Conservation (phyloP, 1,140 invertebrate species). For the Drosophila teissieri region DNA sequence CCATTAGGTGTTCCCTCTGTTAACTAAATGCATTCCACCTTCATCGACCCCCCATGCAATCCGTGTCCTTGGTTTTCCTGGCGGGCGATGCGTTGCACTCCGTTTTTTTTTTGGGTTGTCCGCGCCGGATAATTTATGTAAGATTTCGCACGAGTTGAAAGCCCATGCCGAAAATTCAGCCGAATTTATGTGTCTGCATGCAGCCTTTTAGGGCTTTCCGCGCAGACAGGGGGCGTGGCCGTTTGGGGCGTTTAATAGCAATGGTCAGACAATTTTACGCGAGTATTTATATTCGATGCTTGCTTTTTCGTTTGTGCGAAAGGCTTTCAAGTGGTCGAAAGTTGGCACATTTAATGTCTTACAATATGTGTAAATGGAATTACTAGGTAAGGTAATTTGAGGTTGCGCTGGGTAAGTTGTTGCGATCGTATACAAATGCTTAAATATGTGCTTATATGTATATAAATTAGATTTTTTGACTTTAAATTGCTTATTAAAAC, state of each 20-base stretch:
- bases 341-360: neutral
- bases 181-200: slow-evolving; percentile 52
- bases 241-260: neutral
- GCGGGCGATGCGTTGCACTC: slow-evolving; percentile 3
- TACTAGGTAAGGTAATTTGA: no score
- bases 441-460: no score
- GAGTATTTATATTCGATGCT: slow-evolving; percentile 20
- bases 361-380: neutral
- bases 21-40: slow-evolving; percentile 37
- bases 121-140: slow-evolving; percentile 55
- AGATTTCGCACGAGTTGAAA: slow-evolving; percentile 48
- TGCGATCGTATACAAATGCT: no score
- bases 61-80: slow-evolving; percentile 4
- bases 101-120: slow-evolving; percentile 36
- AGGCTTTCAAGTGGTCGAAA: slow-evolving; percentile 11
- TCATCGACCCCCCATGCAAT: slow-evolving; percentile 18
- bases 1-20: slow-evolving; percentile 25
- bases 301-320: slow-evolving; percentile 14
- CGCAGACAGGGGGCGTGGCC: slow-evolving; percentile 25
- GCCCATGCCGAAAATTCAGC: slow-evolving; percentile 10
- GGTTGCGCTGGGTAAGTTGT: no score
- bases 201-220: slow-evolving; percentile 26
- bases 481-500: no score
- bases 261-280: slow-evolving; percentile 10
- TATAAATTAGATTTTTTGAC: no score